Conservation (phyloP, 2,113 vertebrate species). For the Gnathonemus echidnorhynchus region DNA sequence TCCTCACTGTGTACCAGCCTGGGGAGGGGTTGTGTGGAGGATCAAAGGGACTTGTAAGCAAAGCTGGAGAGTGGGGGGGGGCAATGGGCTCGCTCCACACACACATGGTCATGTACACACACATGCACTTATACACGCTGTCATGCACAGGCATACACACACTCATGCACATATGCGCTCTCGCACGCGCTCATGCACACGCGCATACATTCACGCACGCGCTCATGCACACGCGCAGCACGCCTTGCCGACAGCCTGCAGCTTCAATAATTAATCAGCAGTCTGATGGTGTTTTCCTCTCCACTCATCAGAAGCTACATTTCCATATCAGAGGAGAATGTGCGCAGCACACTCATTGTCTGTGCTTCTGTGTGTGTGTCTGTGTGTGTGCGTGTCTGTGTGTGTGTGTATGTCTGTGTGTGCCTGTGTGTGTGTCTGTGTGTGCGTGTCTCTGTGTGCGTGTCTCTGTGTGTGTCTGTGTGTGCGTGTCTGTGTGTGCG, state of each 20-base stretch:
- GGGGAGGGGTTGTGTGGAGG: neutral
- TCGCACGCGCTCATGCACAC: neutral
- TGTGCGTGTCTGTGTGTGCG: no score
- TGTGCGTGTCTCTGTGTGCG: no score
- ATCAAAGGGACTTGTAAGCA: neutral
- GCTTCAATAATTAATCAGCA: conserved; percentile 28
- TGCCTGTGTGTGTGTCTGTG: no score
- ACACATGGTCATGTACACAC: neutral
- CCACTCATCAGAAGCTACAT: conserved; percentile 24
- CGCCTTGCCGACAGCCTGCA: conserved; percentile 10
- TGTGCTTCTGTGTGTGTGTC: neutral
- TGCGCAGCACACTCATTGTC: neutral
- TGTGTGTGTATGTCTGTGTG: no score
- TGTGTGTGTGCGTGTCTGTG: no score
- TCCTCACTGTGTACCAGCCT: neutral
- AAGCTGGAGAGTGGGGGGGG: neutral
- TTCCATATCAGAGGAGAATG: conserved; percentile 25
- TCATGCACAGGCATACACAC: neutral
- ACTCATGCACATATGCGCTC: neutral
- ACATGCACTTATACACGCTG: neutral
- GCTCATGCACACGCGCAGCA: neutral
- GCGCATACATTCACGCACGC: neutral
- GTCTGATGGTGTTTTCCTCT: conserved; percentile 28
- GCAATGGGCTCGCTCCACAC: neutral
- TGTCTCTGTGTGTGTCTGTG: no score